Evolutionary conservation across 2,113 vertebrate species (phyloP).

Genomic region (Bucco capensis): DNA sequence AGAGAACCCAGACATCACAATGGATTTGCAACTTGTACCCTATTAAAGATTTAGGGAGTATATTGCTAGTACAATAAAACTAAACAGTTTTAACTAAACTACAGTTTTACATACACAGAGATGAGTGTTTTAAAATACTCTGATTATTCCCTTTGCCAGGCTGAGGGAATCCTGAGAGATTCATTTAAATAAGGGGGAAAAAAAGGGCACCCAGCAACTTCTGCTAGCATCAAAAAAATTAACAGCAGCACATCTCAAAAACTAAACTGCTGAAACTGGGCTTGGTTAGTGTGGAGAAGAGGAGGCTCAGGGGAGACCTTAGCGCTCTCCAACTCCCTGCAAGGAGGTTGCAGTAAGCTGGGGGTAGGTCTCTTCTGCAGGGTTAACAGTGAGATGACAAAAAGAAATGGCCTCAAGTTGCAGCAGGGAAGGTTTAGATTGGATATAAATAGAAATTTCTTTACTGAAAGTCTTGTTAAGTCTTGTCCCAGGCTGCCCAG

Average conservation of each 20-base stretch:
- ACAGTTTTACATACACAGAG: not conserved
- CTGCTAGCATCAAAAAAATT: not conserved
- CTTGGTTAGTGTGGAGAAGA: no score
- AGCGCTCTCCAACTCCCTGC: no score
- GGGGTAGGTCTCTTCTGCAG: no score
- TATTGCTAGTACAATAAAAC: not conserved
- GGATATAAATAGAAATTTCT: no score
- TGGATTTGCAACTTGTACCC: fast-evolving
- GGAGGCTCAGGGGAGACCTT: no score
- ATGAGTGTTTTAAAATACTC: not conserved
- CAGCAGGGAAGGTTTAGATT: no score
- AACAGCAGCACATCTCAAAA: not conserved
- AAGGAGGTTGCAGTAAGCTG: no score
- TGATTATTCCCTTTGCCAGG: not conserved
- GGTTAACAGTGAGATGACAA: no score
- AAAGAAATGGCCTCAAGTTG: no score
- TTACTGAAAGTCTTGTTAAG: no score
- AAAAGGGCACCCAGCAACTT: not conserved
- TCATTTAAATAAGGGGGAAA: no score
- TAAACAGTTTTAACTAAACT: not conserved
- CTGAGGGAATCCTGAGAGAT: not conserved
- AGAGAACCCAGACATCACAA: not conserved
- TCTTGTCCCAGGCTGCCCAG: no score
- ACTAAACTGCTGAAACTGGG: not conserved
- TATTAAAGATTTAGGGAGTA: not conserved